Evolutionary conservation across 2,888 invertebrate species (phyloP), one percentile per base, ranked within the genome.

Genomic region (Pollenia labialis): DNA sequence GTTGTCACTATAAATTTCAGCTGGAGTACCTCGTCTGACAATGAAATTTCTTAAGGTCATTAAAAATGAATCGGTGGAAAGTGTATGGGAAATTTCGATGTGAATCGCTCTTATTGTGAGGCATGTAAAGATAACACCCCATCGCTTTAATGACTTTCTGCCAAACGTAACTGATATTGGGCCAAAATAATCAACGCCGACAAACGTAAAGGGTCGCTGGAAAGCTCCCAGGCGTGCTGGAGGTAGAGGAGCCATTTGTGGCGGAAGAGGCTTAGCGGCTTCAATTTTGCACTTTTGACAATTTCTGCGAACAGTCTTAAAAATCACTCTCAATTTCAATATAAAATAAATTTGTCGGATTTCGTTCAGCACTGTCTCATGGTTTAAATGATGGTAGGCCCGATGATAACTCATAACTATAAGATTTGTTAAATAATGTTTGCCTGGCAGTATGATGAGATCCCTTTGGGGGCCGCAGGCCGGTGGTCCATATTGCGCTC

Each of bases 131-230:
- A 88, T 64, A 10, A 88, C 88, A 4, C 87, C 85, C 88, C 88
- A 89, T 54, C 86, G 62, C 14, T 89, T 89, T 54, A 88, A 87
- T 11, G 62, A 60, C 9, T 82, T 76, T 62, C 87, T 77, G 12
- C 88, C 88, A 60, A 88, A 58, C 4, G 81, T 83, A 4, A 88
- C 88, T 11, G 62, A 16, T 3, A 89, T 44, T n/a, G 88, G 88
- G 1, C 88, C 88, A 64, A 89, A 89, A 23, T 86, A 89, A n/a
- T 89, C 88, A 7, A 89, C 60, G 14, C 87, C 87, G 1, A 85
- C 87, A 16, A 77, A 88, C 1, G 87, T 88, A 32, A 89, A 89
- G 6, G 86, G 88, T 10, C 85, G 81, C 52, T 88, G 74, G 44
- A 82, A 86, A 18, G 56, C 85, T 14, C 76, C 85, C 14, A 87